Evolutionary conservation across 2,888 invertebrate genomes (phyloP).

Genomic region (Chironomus riparius): DNA sequence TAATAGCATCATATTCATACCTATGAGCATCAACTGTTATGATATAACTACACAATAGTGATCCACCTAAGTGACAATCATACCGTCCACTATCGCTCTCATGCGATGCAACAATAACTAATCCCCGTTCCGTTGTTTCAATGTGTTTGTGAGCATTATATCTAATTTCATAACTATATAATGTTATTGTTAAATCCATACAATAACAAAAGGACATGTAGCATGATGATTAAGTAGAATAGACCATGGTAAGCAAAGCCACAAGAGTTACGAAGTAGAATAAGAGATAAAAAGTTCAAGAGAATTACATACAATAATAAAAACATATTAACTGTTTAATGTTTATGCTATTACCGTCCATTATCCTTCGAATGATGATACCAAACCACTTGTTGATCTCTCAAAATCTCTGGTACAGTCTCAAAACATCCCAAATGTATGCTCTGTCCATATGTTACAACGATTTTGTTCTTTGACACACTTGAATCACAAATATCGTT

Average conservation of each 20-base stretch:
- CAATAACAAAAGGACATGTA: not conserved
- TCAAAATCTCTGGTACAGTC: constrained; percentile 77
- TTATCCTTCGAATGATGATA: constrained; percentile 83
- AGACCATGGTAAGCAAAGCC: too few relatives aligned
- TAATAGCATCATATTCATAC: constrained; percentile 36
- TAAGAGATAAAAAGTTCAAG: constrained; percentile 16
- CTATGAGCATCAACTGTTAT: constrained; percentile 87
- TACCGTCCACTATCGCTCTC: constrained; percentile 84
- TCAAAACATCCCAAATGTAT: constrained; percentile 85
- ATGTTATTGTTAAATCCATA: not conserved
- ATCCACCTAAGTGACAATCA: constrained; percentile 84
- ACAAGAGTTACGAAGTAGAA: not conserved
- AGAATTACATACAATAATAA: constrained; percentile 16
- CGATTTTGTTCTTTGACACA: constrained; percentile 75
- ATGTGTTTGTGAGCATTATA: constrained; percentile 83
- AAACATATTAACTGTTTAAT: constrained; percentile 24
- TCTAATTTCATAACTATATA: constrained; percentile 40
- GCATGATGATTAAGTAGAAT: too few relatives aligned
- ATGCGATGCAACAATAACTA: constrained; percentile 79
- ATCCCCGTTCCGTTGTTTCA: constrained; percentile 83
- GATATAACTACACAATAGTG: constrained; percentile 80
- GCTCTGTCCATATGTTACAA: constrained; percentile 89
- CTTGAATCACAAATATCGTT: constrained; percentile 85
- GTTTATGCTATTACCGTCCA: constrained; percentile 48
- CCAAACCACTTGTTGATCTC: constrained; percentile 75